These are phyloP conservation scores for Germaria angustata DNA, from an alignment of 2,888 invertebrate genomes.

Conservation along the genomic window DNA sequence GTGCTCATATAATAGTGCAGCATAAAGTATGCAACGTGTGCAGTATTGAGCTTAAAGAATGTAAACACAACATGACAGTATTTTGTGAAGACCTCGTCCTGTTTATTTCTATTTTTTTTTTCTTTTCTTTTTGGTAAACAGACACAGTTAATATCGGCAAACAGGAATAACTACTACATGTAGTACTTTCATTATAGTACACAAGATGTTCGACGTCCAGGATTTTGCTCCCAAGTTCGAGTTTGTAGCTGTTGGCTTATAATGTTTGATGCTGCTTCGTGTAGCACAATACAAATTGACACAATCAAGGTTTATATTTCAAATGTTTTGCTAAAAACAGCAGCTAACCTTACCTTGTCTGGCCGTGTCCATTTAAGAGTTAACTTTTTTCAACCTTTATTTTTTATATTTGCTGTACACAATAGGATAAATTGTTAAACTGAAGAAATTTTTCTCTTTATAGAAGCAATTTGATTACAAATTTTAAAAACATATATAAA, in stretches of 20 bases:
- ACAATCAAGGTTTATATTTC: constrained; percentile 4
- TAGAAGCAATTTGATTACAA: too few relatives aligned
- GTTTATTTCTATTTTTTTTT: neutral
- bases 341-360: neutral
- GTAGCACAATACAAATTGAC: neutral
- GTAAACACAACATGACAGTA: neutral
- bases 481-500: too few relatives aligned
- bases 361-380: neutral
- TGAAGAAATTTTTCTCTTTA: neutral
- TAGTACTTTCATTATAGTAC: neutral
- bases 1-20: neutral
- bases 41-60: neutral
- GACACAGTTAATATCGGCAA: constrained; percentile 11
- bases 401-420: neutral
- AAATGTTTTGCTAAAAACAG: neutral
- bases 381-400: neutral
- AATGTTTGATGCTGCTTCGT: neutral
- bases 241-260: neutral
- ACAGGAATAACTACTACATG: neutral
- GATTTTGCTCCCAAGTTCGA: neutral
- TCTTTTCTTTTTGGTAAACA: neutral
- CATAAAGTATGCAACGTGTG: constrained; percentile 43
- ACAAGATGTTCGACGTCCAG: neutral
- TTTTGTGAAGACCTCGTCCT: neutral
- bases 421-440: neutral